phyloP scores from a whole-genome alignment of 1,140 invertebrate species.

The Macrotrachela quadricornifera region DNA sequence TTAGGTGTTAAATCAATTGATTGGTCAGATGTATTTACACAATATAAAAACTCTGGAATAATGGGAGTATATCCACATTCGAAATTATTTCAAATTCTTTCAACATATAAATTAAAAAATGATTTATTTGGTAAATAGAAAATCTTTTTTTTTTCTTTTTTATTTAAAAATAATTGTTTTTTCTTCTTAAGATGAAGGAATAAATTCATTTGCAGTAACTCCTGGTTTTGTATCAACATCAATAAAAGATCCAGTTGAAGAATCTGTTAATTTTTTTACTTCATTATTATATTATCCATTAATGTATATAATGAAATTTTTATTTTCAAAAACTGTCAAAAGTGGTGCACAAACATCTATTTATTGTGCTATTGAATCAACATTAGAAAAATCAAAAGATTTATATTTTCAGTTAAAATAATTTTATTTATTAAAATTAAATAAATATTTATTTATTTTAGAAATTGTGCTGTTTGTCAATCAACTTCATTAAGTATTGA shows the following conservation, averaged over 20 bases:
- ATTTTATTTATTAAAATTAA: too few species aligned
- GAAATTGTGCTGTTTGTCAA: too few species aligned
- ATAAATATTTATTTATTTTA: too few species aligned
- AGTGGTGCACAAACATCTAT: background rate
- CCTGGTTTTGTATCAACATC: background rate
- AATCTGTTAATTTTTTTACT: background rate
- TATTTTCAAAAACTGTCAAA: background rate
- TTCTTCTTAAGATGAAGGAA: background rate
- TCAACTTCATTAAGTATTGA: too few species aligned
- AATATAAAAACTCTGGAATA: background rate
- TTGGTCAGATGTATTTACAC: too few species aligned
- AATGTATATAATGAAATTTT: too few species aligned
- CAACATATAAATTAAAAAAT: constrained; percentile 12
- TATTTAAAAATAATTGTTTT: background rate
- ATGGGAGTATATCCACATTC: background rate
- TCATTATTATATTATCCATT: too few species aligned
- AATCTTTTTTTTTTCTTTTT: background rate
- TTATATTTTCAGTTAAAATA: too few species aligned
- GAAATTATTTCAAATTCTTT: constrained; percentile 20
- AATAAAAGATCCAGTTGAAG: background rate
- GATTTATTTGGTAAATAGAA: constrained; percentile 12
- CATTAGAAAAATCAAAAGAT: too few species aligned
- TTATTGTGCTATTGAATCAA: background rate
- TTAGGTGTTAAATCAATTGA: too few species aligned
- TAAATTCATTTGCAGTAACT: background rate